Percentiles rank a stretch among this genome's conserved stretches.
phyloP scores from a whole-genome alignment of 37 sponge, comb jelly and placozoan genomes.

The Ianthella basta region DNA sequence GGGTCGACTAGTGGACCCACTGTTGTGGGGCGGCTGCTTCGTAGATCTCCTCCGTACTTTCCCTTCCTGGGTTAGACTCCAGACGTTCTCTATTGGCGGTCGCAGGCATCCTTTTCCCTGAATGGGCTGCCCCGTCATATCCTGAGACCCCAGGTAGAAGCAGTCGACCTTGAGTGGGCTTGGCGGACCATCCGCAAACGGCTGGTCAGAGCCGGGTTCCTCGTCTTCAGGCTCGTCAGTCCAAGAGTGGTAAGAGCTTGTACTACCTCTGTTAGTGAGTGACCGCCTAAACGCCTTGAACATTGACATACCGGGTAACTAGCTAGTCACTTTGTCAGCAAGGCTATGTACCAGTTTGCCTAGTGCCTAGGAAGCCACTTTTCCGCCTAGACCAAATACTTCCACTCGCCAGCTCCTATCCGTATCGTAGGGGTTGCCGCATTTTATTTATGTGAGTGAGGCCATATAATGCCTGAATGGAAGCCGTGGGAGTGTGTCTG shows the following conservation, averaged over 20 bases:
- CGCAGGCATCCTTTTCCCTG: slow-evolving; percentile 70
- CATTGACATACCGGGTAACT: no score
- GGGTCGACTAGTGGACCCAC: no score
- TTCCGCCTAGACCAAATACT: no score
- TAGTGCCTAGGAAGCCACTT: no score
- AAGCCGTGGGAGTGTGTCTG: no score
- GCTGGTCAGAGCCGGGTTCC: not conserved
- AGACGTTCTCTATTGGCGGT: slow-evolving; percentile 48
- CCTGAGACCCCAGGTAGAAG: slow-evolving; percentile 75
- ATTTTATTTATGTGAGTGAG: no score
- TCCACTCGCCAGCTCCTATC: no score
- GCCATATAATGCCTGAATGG: no score
- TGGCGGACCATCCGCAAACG: not conserved
- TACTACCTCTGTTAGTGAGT: not conserved
- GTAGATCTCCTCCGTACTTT: not conserved
- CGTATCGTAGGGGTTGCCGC: no score
- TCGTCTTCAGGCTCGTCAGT: not conserved
- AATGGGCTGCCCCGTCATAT: slow-evolving; percentile 61
- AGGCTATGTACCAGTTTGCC: no score
- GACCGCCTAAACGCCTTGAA: slow-evolving; percentile 5
- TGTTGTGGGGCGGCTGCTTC: not conserved
- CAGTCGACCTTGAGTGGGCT: slow-evolving; percentile 40
- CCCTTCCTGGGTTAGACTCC: slow-evolving; percentile 57
- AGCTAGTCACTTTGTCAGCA: not conserved
- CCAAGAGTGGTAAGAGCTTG: slow-evolving; percentile 24